Base-by-base conservation (phyloP, 2,888 invertebrate genomes). In the Trichopoda pennipes region DNA sequence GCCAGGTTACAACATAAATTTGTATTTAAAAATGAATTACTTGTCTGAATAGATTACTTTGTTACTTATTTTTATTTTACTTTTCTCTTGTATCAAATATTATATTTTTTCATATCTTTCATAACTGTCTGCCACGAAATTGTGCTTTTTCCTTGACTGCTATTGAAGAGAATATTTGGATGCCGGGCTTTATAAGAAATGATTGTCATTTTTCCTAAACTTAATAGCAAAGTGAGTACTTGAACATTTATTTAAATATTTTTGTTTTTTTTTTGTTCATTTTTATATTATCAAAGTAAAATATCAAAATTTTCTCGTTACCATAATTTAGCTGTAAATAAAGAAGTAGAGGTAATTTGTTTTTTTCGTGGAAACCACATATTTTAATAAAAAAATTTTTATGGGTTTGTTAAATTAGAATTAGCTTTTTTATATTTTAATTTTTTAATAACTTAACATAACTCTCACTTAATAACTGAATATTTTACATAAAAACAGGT, bases 1-100 rank as follows among this genome's bases (percentile, higher is more conserved):
- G 80, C 81, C 64, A 81, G 66, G 78, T 85, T 85, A 85, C 86
- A 88, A 86, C 88, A 89, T 88, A 88, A 89, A 89, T 89, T 89
- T 87, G 87, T 88, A 88, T 89, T 89, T 89, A 89, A 89, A 88
- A 89, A 89, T 89, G 88, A 87, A 88, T 74, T 80, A 58, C 81
- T 81, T 84, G 82, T 77, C 77, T 70, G 73, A 70, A 74, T 81
- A 80, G 81, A 84, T 78, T 84, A 83, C 69, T 74, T 66, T 73
- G 47, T 73, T 55, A 73, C 44, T 58, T 78, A 6, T 38, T 64
- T 78, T 58, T 47, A 47, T 28, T 51, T 51, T n/a, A 32, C 42
- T 21, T 77, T 68, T 38, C 19, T 12, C 17, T 17, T 60, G 55
- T 47, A 56, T 66, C 70, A 60, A 47, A 58, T 76, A 47, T 38